These are phyloP conservation scores for Pristis pectinata DNA, from an alignment of 2,797 vertebrate species.

Conservation along the genomic window DNA sequence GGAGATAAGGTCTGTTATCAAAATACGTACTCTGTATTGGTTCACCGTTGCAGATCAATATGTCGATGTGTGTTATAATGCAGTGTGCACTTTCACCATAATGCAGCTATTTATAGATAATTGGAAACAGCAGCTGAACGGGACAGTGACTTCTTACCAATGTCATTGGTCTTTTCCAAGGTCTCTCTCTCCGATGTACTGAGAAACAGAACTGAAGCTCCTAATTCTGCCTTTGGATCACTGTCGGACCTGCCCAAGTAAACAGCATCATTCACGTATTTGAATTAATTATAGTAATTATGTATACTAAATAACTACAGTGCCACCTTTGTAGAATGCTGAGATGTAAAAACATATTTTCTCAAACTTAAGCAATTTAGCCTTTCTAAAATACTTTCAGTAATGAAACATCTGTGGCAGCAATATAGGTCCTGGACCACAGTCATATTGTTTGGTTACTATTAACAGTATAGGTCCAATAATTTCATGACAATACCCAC, in stretches of 20 bases:
- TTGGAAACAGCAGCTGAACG: conserved; percentile 31
- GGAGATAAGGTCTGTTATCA: background rate
- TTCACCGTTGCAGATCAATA: conserved; percentile 3
- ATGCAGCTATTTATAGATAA: conserved; percentile 33
- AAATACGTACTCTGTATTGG: background rate
- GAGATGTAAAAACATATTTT: background rate
- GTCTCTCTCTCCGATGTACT: conserved; percentile 72
- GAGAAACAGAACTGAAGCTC: conserved; percentile 57
- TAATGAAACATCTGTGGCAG: background rate
- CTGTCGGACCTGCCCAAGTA: conserved; percentile 74
- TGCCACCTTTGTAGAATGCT: background rate
- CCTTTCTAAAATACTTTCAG: background rate
- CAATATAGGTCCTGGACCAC: background rate
- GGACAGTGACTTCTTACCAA: conserved; percentile 66
- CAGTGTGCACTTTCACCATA: background rate
- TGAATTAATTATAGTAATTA: too few species aligned
- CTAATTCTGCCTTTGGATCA: conserved; percentile 74
- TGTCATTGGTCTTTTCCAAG: conserved; percentile 80
- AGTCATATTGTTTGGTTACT: background rate
- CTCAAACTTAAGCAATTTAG: background rate
- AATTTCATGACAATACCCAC: background rate
- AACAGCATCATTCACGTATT: conserved; percentile 43
- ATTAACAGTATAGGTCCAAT: background rate
- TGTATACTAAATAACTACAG: too few species aligned
- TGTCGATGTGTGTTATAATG: background rate